These are phyloP conservation scores for Lucilia sericata DNA, from an alignment of 1,140 invertebrate genomes.

Conservation along the genomic window DNA sequence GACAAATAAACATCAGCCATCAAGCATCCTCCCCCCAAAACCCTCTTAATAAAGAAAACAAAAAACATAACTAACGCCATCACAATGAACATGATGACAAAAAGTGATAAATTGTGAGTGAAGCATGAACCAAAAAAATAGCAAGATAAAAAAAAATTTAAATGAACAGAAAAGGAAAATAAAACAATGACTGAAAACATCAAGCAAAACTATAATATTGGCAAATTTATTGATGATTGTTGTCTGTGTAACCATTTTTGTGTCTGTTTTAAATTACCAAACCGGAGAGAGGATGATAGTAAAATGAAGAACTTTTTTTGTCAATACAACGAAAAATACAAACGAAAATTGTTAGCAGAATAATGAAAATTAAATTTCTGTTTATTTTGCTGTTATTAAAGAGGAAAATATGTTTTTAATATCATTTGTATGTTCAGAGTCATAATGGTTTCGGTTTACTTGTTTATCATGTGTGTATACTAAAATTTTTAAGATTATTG, in stretches of 20 bases:
- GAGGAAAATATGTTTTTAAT: neutral
- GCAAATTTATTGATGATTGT: slow-evolving; percentile 1
- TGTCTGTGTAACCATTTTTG: neutral
- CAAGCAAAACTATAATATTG: neutral
- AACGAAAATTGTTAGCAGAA: neutral
- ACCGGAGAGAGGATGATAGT: no score
- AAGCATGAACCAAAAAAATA: neutral
- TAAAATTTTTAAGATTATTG: neutral
- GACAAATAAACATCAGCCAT: neutral
- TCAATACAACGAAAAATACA: neutral
- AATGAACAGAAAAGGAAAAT: neutral
- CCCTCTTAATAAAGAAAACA: no score
- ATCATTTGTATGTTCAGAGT: slow-evolving; percentile 3
- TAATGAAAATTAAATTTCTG: neutral
- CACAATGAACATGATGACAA: neutral
- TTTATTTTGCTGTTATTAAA: neutral
- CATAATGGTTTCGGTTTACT: neutral
- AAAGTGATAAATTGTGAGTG: slow-evolving; percentile 5
- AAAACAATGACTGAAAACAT: neutral
- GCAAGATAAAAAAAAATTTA: no score
- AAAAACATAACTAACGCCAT: neutral
- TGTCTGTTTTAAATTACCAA: neutral
- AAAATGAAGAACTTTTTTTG: neutral
- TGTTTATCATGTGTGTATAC: neutral
- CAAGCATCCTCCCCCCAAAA: neutral